Evolutionary conservation across 2,888 invertebrate genomes (phyloP).

Genomic region (Conus canariensis): DNA sequence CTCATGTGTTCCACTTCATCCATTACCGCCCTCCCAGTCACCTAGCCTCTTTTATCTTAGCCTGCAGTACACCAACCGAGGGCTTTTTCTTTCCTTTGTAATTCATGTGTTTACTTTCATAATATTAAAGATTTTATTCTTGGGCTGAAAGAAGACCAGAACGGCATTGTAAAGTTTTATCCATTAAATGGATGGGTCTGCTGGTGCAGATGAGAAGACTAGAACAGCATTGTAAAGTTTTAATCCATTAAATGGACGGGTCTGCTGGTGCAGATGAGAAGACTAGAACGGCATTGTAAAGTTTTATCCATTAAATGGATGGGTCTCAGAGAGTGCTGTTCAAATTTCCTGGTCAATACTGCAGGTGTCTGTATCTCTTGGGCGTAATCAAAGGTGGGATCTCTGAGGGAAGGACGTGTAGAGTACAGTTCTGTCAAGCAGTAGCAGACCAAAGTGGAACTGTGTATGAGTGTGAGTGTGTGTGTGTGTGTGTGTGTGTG

Average conservation of each 20-base stretch:
- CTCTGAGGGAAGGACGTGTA: not conserved
- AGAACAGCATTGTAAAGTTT: too few relatives aligned
- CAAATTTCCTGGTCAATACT: too few relatives aligned
- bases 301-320: too few relatives aligned
- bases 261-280: not conserved
- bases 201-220: too few relatives aligned
- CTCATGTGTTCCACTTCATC: conserved; percentile 1
- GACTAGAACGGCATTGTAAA: not conserved
- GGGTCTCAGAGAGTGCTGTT: conserved; percentile 82
- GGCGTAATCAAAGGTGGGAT: not conserved
- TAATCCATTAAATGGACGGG: too few relatives aligned
- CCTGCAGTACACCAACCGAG: not conserved
- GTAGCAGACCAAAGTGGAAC: too few relatives aligned
- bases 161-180: too few relatives aligned
- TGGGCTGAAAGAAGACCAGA: not conserved
- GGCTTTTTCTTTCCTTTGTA: conserved; percentile 1
- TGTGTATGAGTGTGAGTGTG: not conserved
- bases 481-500: not conserved
- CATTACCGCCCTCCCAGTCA: not conserved
- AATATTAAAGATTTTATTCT: conserved; percentile 12
- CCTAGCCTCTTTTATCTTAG: not conserved
- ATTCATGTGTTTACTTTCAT: conserved; percentile 24
- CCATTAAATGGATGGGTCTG: too few relatives aligned
- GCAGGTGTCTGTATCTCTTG: not conserved
- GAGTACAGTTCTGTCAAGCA: not conserved